Evolutionary conservation across 2,113 vertebrate species (phyloP), one percentile per base, ranked within the genome.

Genomic region (Phycodurus eques): DNA sequence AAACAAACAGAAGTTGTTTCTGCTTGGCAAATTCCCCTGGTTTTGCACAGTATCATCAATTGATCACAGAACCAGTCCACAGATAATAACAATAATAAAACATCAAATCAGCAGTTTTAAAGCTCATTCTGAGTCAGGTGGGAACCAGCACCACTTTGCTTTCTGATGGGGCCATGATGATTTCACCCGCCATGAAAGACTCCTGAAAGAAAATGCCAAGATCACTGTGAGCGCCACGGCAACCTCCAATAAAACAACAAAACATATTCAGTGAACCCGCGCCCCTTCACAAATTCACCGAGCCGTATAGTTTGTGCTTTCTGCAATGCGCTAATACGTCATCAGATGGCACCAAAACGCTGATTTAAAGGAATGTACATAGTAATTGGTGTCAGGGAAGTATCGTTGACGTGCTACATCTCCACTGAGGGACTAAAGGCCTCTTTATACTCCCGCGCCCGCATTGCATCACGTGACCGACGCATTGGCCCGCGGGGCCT

Each of bases 161-260:
- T 53, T 86, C 86, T 44, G 89, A 15, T 2, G 94, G 92, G 20
- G 93, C 94, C 70, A 93, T 87, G 0, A 99, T 17, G 6, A 93
- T 83, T 92, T 99, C 97, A 71, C 94, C 96, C 17, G 87, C 91
- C 92, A 94, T 90, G 79, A 98, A 99, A 75, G 95, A 88, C 68
- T 99, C 98, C 98, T 99, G 86, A 67, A 90, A 84, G 31, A 74
- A 74, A 83, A 81, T 3, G 4, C 13, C 33, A 53, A 20, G 46
- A 35, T 31, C 4, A 19, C 11, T 33, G 15, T 63, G 1, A 61
- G 6, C 15, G 13, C 13, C 5, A 59, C 4, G 49, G 27, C 46
- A 31, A 1, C 3, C 14, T 15, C 22, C 9, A 13, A 20, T 19
- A 13, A 61, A 35, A 5, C 33, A 15, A 1, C 2, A 56, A 15